A percentile compares a stretch with the other conserved stretches of the same genome.
Conservation (phyloP, 2,888 invertebrate species). For the Sesia bembeciformis region DNA sequence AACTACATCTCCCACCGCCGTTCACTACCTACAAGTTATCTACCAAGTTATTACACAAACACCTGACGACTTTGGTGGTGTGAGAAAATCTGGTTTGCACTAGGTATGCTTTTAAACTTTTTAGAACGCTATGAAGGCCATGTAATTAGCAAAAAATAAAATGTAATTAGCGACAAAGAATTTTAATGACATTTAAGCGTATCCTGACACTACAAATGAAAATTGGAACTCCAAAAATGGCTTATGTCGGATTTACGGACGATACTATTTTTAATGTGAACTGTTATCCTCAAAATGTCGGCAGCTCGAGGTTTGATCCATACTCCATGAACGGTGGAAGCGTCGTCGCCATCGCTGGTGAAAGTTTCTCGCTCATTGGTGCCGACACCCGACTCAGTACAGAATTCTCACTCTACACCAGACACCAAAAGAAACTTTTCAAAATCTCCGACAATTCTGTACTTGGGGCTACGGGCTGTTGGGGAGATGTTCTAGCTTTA, state of each 20-base stretch:
- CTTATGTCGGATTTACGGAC: no score
- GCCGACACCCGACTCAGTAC: slow-evolving; percentile 89
- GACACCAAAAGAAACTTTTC: slow-evolving; percentile 85
- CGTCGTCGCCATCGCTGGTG: slow-evolving; percentile 89
- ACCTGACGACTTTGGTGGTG: slow-evolving; percentile 19
- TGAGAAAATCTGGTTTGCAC: slow-evolving; percentile 2
- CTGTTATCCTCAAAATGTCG: not conserved
- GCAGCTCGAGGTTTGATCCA: slow-evolving; percentile 21
- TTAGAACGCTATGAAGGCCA: no score
- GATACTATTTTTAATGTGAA: not conserved
- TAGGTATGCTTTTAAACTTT: no score
- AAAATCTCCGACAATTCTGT: slow-evolving; percentile 82
- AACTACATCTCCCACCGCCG: slow-evolving; percentile 16
- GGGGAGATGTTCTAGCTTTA: slow-evolving; percentile 91
- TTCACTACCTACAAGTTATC: slow-evolving; percentile 11
- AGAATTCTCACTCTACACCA: slow-evolving; percentile 87
- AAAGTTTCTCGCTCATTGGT: slow-evolving; percentile 89
- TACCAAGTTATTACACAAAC: slow-evolving; percentile 16
- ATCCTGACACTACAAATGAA: slow-evolving; percentile 7
- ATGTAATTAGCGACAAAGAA: no score
- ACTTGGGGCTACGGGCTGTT: slow-evolving; percentile 89
- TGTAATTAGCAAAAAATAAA: no score
- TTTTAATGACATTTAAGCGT: no score
- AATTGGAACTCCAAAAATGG: slow-evolving; percentile 1
- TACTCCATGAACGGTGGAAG: slow-evolving; percentile 73